These are phyloP conservation scores for Penaeus chinensis DNA, from an alignment of 1,140 invertebrate species.

Conservation along the genomic window DNA sequence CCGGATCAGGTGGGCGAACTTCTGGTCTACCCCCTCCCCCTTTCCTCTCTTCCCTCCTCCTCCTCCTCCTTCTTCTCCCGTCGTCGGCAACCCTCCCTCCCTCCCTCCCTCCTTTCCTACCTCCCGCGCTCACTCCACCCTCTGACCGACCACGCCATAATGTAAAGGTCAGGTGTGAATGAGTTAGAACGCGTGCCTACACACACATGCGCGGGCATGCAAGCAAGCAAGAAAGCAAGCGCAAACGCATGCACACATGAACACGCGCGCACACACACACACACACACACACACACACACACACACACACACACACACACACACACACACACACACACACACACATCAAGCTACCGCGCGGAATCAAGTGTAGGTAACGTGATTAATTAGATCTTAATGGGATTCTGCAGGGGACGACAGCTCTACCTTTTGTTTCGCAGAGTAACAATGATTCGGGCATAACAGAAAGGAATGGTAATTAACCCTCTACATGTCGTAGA, in stretches of 20 bases:
- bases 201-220: neutral
- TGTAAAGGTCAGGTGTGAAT: constrained; percentile 41
- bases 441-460: too few relatives aligned
- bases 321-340: too few relatives aligned
- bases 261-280: too few relatives aligned
- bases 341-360: too few relatives aligned
- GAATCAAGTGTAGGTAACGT: constrained; percentile 24
- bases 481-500: too few relatives aligned
- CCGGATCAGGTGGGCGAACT: constrained; percentile 2
- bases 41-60: neutral
- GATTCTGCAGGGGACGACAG: neutral
- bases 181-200: constrained; percentile 25
- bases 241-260: too few relatives aligned
- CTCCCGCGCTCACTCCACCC: neutral
- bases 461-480: too few relatives aligned
- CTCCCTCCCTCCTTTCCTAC: neutral
- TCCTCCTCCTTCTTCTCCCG: neutral
- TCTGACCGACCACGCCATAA: constrained; percentile 9
- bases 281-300: too few relatives aligned
- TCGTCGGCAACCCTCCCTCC: neutral
- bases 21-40: neutral
- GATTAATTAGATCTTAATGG: constrained; percentile 29
- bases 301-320: too few relatives aligned
- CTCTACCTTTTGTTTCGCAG: too few relatives aligned
- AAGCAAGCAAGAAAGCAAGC: too few relatives aligned